Conservation (phyloP, 2,113 vertebrate species). For the Petaurus breviceps region DNA sequence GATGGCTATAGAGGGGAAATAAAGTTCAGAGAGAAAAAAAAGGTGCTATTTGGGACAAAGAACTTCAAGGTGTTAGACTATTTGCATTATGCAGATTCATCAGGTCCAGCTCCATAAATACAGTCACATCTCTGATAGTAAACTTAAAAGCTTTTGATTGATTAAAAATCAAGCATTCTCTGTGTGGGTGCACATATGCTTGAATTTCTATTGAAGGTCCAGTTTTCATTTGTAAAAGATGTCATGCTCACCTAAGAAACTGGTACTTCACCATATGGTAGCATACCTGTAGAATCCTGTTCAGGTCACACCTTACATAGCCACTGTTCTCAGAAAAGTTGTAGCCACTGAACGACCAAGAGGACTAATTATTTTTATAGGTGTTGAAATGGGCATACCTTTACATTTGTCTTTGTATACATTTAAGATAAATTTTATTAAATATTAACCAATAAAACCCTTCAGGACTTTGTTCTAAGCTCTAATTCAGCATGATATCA, state of each 20-base stretch:
- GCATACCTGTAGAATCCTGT: neutral
- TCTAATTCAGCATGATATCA: conserved; percentile 69
- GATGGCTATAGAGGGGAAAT: neutral
- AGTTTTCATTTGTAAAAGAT: conserved; percentile 7
- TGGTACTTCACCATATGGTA: neutral
- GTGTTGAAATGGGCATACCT: conserved; percentile 54
- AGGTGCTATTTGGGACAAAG: neutral
- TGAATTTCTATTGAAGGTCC: conserved; percentile 22
- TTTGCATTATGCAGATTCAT: neutral
- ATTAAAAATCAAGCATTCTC: conserved; percentile 10
- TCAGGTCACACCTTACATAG: conserved; percentile 11
- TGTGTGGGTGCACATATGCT: neutral
- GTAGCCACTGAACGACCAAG: neutral
- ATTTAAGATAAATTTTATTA: conserved; percentile 52
- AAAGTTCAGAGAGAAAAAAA: neutral
- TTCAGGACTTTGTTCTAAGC: conserved; percentile 61
- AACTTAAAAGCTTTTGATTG: neutral
- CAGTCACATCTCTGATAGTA: neutral
- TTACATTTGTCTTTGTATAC: conserved; percentile 65
- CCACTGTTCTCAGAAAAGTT: conserved; percentile 23
- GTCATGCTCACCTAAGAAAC: conserved; percentile 22
- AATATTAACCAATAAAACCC: conserved; percentile 55
- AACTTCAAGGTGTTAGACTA: neutral
- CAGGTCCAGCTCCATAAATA: neutral
- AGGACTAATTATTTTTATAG: conserved; percentile 60